Base-by-base conservation (phyloP, 2,888 invertebrate genomes). In the Frankliniella intonsa region DNA sequence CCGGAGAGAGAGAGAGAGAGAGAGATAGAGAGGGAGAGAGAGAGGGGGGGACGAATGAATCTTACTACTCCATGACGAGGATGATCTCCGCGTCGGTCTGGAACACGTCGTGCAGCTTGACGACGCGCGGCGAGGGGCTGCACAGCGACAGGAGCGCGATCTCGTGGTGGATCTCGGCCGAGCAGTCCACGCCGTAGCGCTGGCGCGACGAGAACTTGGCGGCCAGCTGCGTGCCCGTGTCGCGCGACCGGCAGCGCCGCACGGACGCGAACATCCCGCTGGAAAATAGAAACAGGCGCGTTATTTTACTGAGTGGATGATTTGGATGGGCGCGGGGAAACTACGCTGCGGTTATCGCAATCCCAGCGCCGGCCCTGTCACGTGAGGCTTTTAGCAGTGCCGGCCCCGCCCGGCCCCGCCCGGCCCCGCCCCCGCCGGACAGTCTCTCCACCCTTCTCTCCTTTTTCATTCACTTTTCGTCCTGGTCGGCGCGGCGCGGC, bases 251-350 rank as follows among this genome's bases (percentile, higher is more conserved):
- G 85, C 90, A 90, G 83, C 89, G 88, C 83, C 88, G 87, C 65
- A 91, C 91, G 76, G 90, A 89, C 14, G 91, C 91, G 86, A 91
- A 91, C 85, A 90, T 89, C 10, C 91, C 91, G 84, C 91, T 91
- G 88, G n/a, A 38, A 5, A 38, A 17, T 50, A 55, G 51, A 38
- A 17, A n/a, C n/a, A n/a, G n/a, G n/a, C n/a, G n/a, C n/a, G n/a
- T n/a, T n/a, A n/a, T n/a, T n/a, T n/a, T n/a, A n/a, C n/a, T n/a
- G n/a, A n/a, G n/a, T n/a, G n/a, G n/a, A n/a, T n/a, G n/a, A n/a
- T n/a, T n/a, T n/a, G n/a, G n/a, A n/a, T n/a, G n/a, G n/a, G n/a
- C n/a, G n/a, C n/a, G n/a, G 38, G 38, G 38, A 38, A 38, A 38
- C 38, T 38, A n/a, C n/a, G 22, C 1, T 27, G 27, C 62, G 9